These are phyloP conservation scores for Drosophila imparisetae DNA, from an alignment of 2,888 invertebrate species.

Conservation along the genomic window DNA sequence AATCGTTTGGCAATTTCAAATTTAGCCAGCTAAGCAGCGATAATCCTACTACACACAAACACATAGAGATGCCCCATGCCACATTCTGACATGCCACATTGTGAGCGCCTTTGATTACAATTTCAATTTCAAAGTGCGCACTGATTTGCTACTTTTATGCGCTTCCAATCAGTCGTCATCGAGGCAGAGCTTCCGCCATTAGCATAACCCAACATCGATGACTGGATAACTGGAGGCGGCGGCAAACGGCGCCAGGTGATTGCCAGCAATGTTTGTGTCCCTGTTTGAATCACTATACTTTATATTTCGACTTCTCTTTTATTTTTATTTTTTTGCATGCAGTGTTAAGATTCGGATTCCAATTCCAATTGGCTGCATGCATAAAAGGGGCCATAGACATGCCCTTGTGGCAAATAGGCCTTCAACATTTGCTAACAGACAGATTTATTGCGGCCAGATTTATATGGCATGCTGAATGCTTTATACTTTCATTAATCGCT, in stretches of 20 bases:
- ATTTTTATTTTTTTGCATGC: conserved; percentile 34
- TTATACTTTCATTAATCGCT: neutral
- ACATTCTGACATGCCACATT: conserved; percentile 26
- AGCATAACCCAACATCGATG: conserved; percentile 63
- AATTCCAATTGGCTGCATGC: conserved; percentile 53
- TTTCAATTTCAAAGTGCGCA: conserved; percentile 71
- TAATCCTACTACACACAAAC: conserved; percentile 33
- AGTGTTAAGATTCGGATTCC: conserved; percentile 50
- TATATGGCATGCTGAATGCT: conserved; percentile 3
- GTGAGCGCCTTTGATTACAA: conserved; percentile 65
- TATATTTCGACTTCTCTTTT: conserved; percentile 9
- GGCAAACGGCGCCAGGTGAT: conserved; percentile 65
- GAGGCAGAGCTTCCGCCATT: conserved; percentile 65
- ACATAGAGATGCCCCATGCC: neutral
- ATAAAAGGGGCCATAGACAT: conserved; percentile 18
- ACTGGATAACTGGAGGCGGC: conserved; percentile 32
- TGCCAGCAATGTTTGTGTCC: conserved; percentile 59
- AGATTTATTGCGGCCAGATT: conserved; percentile 1
- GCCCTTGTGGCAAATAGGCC: conserved; percentile 23
- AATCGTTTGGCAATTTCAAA: conserved; percentile 74
- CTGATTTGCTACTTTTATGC: conserved; percentile 68
- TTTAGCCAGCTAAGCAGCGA: conserved; percentile 68
- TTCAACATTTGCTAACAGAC: conserved; percentile 19
- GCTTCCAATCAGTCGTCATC: conserved; percentile 66
- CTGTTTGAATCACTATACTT: conserved; percentile 35